Evolutionary conservation across 2,888 invertebrate genomes (phyloP).

Genomic region (Ellobium chinense): DNA sequence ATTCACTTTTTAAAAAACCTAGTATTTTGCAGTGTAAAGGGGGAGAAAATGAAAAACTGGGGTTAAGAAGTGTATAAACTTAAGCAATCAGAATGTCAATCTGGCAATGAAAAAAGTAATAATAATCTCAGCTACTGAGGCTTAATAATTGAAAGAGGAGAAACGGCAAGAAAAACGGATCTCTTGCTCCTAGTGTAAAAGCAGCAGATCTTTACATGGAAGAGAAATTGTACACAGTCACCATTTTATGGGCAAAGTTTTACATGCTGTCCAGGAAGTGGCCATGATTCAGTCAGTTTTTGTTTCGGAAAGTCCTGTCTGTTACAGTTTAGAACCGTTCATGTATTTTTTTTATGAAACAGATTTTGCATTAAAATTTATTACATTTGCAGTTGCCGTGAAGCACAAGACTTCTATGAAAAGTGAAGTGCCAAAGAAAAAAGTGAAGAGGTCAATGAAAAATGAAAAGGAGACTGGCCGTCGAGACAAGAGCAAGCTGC

Average conservation of each 20-base stretch:
- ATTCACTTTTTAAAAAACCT: too few species aligned
- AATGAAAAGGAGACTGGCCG: conserved; percentile 7
- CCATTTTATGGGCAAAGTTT: background rate
- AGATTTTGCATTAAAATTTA: background rate
- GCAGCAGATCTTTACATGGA: too few species aligned
- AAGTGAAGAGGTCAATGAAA: background rate
- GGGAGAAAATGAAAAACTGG: too few species aligned
- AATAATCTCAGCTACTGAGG: too few species aligned
- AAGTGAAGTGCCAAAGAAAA: conserved; percentile 3
- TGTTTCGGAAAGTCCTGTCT: background rate
- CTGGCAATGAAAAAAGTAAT: too few species aligned
- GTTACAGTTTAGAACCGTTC: background rate
- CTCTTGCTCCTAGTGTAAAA: too few species aligned
- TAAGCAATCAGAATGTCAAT: too few species aligned
- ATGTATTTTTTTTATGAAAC: background rate
- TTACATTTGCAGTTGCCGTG: background rate
- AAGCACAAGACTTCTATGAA: conserved; percentile 14
- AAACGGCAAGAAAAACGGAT: too few species aligned
- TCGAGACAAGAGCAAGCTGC: background rate
- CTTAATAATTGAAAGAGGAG: too few species aligned
- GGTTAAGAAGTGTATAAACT: too few species aligned
- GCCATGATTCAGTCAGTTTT: background rate
- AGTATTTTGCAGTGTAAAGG: too few species aligned
- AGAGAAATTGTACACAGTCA: too few species aligned
- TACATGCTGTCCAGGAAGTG: background rate